These are phyloP conservation scores for Heliconius aoede DNA, from an alignment of 2,888 invertebrate species.

Conservation along the genomic window DNA sequence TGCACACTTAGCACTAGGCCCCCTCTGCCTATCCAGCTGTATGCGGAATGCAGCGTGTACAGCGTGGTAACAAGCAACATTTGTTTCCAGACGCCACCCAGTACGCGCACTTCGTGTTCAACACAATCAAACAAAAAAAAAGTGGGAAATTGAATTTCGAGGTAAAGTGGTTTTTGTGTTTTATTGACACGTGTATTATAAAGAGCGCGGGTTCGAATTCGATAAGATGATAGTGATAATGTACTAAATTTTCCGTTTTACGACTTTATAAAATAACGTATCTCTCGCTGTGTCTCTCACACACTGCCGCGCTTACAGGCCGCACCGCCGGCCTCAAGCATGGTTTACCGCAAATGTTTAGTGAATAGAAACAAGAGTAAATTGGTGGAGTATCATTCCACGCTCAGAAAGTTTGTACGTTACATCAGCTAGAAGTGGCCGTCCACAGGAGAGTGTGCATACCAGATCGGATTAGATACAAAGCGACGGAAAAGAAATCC, in stretches of 20 bases:
- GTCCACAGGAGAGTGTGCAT: too few relatives aligned
- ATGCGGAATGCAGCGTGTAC: background rate
- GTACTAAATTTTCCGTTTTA: too few relatives aligned
- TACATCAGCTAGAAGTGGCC: too few relatives aligned
- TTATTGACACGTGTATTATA: background rate
- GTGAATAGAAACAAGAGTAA: too few relatives aligned
- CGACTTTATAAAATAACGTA: background rate
- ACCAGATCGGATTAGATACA: background rate
- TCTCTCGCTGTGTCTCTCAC: too few relatives aligned
- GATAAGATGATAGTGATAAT: too few relatives aligned
- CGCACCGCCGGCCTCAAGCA: too few relatives aligned
- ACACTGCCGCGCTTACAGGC: too few relatives aligned
- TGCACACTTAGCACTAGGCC: background rate
- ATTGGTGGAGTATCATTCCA: too few relatives aligned
- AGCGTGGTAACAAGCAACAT: background rate
- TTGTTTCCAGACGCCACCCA: slow-evolving; percentile 90
- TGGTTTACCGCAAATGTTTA: too few relatives aligned
- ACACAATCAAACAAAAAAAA: slow-evolving; percentile 93
- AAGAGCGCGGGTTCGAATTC: background rate
- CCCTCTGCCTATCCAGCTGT: background rate
- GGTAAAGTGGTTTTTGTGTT: slow-evolving; percentile 80
- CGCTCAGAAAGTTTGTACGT: too few relatives aligned
- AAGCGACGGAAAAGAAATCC: background rate
- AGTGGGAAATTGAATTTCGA: slow-evolving; percentile 94
- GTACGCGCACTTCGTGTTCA: slow-evolving; percentile 96